Percentiles rank a stretch among this genome's conserved stretches.
These are phyloP conservation scores for Cataglyphis altisquamis DNA, from an alignment of 2,888 invertebrate genomes.

Conservation along the genomic window DNA sequence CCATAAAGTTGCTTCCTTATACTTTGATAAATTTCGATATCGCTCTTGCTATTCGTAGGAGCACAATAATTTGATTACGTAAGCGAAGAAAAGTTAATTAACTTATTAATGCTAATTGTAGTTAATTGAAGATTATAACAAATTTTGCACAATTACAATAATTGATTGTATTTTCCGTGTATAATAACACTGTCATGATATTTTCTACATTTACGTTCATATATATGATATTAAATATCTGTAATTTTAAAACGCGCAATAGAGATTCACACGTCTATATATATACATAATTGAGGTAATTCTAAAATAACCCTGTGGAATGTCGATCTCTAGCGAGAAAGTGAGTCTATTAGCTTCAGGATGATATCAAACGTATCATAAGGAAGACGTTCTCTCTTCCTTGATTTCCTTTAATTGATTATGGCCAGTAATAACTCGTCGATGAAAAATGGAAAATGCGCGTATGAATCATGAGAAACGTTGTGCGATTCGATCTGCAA, in stretches of 20 bases:
- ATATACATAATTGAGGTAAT: slow-evolving; percentile 1
- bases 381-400: slow-evolving; percentile 50
- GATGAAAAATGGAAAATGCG: slow-evolving; percentile 33
- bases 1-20: slow-evolving; percentile 18
- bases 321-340: slow-evolving; percentile 22
- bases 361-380: slow-evolving; percentile 38
- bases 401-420: slow-evolving; percentile 22
- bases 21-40: slow-evolving; percentile 18
- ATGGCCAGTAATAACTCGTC: neutral
- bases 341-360: slow-evolving; percentile 5
- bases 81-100: slow-evolving; percentile 14
- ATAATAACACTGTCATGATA: neutral
- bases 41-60: neutral
- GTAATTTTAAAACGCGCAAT: slow-evolving; percentile 11
- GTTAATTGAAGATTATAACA: slow-evolving; percentile 9
- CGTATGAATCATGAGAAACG: slow-evolving; percentile 40
- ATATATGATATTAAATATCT: neutral
- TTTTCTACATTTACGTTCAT: neutral
- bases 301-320: slow-evolving; percentile 24
- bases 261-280: slow-evolving; percentile 15
- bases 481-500: slow-evolving; percentile 39
- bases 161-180: neutral
- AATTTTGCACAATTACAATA: slow-evolving; percentile 9
- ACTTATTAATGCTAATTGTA: slow-evolving; percentile 3
- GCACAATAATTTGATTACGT: slow-evolving; percentile 10